phyloP scores from a whole-genome alignment of 1,140 invertebrate species.

The Panagrolaimus sp. region DNA sequence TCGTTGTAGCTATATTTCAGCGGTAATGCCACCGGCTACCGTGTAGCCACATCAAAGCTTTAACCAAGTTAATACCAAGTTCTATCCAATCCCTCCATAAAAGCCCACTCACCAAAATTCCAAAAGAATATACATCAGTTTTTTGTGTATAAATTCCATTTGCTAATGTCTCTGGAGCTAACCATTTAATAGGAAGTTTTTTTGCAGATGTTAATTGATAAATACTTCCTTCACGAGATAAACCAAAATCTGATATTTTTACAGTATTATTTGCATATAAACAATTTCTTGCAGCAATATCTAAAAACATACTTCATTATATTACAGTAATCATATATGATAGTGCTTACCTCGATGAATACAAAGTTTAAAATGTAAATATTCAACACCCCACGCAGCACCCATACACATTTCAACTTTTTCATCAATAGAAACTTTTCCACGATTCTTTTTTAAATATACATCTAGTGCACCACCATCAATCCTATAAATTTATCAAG shows the following conservation, averaged over 20 bases:
- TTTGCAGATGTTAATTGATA: conserved; percentile 16
- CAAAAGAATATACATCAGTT: conserved; percentile 29
- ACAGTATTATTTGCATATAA: conserved; percentile 18
- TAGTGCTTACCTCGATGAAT: too few relatives aligned
- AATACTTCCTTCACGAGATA: conserved; percentile 23
- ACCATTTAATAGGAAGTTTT: conserved; percentile 29
- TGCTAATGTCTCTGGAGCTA: conserved; percentile 24
- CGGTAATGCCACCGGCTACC: too few relatives aligned
- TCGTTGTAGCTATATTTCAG: too few relatives aligned
- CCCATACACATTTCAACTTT: conserved; percentile 28
- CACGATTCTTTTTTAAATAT: conserved; percentile 11
- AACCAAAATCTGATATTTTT: conserved; percentile 34
- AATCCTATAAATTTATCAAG: conserved; percentile 1
- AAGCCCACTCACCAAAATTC: conserved; percentile 14
- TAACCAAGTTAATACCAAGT: too few relatives aligned
- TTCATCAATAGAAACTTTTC: neutral
- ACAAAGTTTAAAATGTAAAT: conserved; percentile 22
- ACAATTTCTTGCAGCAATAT: conserved; percentile 32
- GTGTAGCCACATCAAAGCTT: too few relatives aligned
- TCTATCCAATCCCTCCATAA: too few relatives aligned
- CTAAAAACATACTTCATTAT: conserved; percentile 15
- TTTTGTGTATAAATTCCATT: conserved; percentile 26
- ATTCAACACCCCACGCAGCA: conserved; percentile 27
- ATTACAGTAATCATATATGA: neutral
- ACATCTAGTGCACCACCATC: conserved; percentile 17